phyloP scores from a whole-genome alignment of 1,140 invertebrate genomes.

The Macrobrachium rosenbergii region DNA sequence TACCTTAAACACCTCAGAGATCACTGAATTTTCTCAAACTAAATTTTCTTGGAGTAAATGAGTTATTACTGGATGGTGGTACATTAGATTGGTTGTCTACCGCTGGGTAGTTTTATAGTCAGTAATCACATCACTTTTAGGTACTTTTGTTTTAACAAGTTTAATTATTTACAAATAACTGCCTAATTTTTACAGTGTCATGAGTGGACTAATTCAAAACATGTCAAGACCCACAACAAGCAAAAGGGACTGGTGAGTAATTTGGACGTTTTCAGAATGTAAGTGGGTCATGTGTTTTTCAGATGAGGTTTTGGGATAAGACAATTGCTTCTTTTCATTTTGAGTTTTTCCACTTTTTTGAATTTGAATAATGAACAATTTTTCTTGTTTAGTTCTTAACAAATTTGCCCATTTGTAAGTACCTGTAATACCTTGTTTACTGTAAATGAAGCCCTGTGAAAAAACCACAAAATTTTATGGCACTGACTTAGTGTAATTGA shows the following conservation, averaged over 20 bases:
- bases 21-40: too few species aligned
- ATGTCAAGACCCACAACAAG: slow-evolving; percentile 83
- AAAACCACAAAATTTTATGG: too few species aligned
- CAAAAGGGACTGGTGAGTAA: slow-evolving; percentile 63
- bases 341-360: not conserved
- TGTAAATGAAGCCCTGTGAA: too few species aligned
- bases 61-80: too few species aligned
- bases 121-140: too few species aligned
- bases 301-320: slow-evolving; percentile 30
- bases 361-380: not conserved
- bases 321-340: slow-evolving; percentile 32
- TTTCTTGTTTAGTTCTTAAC: not conserved
- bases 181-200: slow-evolving; percentile 60
- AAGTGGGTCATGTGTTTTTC: slow-evolving; percentile 29
- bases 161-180: not conserved
- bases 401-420: too few species aligned
- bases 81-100: too few species aligned
- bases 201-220: slow-evolving; percentile 74
- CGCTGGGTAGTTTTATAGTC: too few species aligned
- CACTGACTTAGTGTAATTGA: not conserved
- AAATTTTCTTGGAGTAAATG: too few species aligned
- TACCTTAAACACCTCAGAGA: too few species aligned
- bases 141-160: too few species aligned
- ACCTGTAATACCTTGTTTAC: too few species aligned
- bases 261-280: slow-evolving; percentile 53